phyloP scores from a whole-genome alignment of 2,888 invertebrate genomes.

The Thecophora atra region DNA sequence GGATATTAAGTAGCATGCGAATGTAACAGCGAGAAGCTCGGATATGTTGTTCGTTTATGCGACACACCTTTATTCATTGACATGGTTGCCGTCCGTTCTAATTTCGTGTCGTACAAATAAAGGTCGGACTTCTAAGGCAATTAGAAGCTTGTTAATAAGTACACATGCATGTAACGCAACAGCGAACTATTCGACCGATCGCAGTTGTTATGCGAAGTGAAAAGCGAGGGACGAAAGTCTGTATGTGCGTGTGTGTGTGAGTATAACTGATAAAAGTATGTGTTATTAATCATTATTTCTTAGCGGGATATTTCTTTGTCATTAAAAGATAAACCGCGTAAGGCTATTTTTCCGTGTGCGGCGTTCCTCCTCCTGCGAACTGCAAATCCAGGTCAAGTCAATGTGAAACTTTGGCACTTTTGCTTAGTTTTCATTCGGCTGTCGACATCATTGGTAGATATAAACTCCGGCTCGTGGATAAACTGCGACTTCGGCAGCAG shows the following conservation, averaged over 20 bases:
- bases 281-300: not conserved
- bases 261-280: too few relatives aligned
- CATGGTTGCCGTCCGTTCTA: conserved; percentile 36
- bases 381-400: too few relatives aligned
- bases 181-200: too few relatives aligned
- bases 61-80: conserved; percentile 40
- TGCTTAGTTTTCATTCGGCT: conserved; percentile 23
- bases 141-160: not conserved
- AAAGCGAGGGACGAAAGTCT: too few relatives aligned
- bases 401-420: too few relatives aligned
- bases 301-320: conserved; percentile 1
- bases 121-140: not conserved
- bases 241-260: too few relatives aligned
- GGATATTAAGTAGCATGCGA: not conserved
- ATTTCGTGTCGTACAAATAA: conserved; percentile 14
- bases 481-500: not conserved
- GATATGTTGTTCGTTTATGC: not conserved
- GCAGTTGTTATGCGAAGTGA: too few relatives aligned
- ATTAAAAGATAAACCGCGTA: conserved; percentile 3
- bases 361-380: conserved; percentile 3
- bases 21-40: too few relatives aligned
- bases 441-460: conserved; percentile 18
- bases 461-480: not conserved
- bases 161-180: too few relatives aligned
- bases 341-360: not conserved